A percentile compares a stretch with the other conserved stretches of the same genome.
These are phyloP conservation scores for Leucophenga montana DNA, from an alignment of 2,888 invertebrate species.

Conservation along the genomic window DNA sequence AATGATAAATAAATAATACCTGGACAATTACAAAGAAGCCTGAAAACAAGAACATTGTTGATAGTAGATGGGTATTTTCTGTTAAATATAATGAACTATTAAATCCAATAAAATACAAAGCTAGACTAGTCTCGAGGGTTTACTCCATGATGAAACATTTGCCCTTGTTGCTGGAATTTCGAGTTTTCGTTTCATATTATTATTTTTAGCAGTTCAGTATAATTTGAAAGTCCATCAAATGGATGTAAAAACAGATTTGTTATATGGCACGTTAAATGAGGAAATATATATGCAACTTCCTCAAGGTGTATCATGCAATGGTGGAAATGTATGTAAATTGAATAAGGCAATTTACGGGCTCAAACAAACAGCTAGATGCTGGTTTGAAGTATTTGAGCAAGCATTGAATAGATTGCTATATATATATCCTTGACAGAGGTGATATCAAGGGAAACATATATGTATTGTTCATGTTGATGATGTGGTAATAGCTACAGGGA, in stretches of 20 bases:
- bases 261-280: conserved; percentile 42
- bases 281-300: conserved; percentile 42
- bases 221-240: conserved; percentile 43
- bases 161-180: conserved; percentile 41
- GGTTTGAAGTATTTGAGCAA: conserved; percentile 40
- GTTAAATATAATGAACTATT: conserved; percentile 40
- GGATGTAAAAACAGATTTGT: conserved; percentile 45
- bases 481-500: conserved; percentile 46
- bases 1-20: conserved; percentile 45
- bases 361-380: conserved; percentile 48
- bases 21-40: conserved; percentile 44
- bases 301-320: conserved; percentile 29
- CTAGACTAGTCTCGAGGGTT: neutral
- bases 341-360: conserved; percentile 49
- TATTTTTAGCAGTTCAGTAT: conserved; percentile 38
- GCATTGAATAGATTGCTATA: neutral
- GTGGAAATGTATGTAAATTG: conserved; percentile 26
- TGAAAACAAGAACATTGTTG: conserved; percentile 44
- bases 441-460: conserved; percentile 44
- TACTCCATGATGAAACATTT: conserved; percentile 36
- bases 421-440: conserved; percentile 8
- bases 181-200: conserved; percentile 38
- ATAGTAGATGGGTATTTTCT: conserved; percentile 45
- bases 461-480: conserved; percentile 50
- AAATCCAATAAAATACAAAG: conserved; percentile 26